A percentile compares a stretch with the other conserved stretches of the same genome.
phyloP scores from a whole-genome alignment of 2,113 vertebrate species.

The Chitala chitala region DNA sequence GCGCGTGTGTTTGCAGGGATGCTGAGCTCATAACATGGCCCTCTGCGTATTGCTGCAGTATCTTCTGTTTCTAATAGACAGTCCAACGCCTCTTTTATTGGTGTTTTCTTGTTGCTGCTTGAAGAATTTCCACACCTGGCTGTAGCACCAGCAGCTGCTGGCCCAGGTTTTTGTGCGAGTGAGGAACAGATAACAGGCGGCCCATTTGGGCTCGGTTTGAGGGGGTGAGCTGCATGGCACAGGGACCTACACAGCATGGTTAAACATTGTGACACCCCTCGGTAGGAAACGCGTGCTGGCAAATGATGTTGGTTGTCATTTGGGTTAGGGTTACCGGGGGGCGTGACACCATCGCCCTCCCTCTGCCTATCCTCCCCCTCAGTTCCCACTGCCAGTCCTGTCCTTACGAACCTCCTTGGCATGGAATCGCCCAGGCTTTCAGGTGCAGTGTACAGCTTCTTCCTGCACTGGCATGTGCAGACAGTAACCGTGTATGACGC shows the following conservation, averaged over 20 bases:
- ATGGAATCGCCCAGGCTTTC: too few species aligned
- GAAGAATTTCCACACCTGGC: constrained; percentile 20
- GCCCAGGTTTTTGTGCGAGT: constrained; percentile 22
- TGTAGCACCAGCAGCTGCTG: constrained; percentile 21
- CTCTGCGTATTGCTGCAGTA: neutral
- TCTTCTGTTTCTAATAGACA: constrained; percentile 12
- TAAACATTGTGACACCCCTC: constrained; percentile 26
- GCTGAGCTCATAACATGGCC: neutral
- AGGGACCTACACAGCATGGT: constrained; percentile 25
- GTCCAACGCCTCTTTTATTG: constrained; percentile 18
- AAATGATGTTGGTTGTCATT: neutral
- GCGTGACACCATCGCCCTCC: too few species aligned
- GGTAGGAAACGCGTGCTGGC: constrained; percentile 10
- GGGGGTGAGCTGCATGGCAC: constrained; percentile 11
- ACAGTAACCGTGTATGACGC: too few species aligned
- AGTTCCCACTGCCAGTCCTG: too few species aligned
- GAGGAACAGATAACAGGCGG: constrained; percentile 25
- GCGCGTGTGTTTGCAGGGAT: neutral
- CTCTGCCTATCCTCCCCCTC: too few species aligned
- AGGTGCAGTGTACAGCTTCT: too few species aligned
- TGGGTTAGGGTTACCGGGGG: neutral
- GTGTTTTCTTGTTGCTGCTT: neutral
- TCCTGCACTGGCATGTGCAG: too few species aligned
- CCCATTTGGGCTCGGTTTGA: constrained; percentile 26
- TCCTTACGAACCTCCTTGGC: too few species aligned